These are phyloP conservation scores for Eptesicus fuscus DNA, from an alignment of 2,113 vertebrate genomes.

Conservation along the genomic window DNA sequence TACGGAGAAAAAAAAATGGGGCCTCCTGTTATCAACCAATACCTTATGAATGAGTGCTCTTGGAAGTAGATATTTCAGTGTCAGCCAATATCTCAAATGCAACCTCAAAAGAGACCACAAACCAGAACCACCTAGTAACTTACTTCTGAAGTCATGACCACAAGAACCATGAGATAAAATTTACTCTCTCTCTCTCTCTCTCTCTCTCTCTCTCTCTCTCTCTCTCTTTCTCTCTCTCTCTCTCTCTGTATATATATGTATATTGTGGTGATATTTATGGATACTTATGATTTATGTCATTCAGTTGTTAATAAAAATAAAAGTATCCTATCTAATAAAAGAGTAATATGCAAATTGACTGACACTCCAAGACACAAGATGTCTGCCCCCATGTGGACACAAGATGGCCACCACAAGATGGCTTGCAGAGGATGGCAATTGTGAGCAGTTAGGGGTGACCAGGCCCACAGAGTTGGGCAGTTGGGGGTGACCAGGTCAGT, in stretches of 20 bases:
- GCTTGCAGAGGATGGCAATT: too few relatives aligned
- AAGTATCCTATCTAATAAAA: neutral
- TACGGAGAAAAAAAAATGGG: neutral
- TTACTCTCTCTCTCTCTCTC: neutral
- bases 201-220: neutral
- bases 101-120: neutral
- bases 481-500: too few relatives aligned
- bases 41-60: neutral
- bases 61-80: neutral
- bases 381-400: too few relatives aligned
- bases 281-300: neutral
- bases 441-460: too few relatives aligned
- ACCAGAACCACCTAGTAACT: neutral
- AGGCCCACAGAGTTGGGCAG: too few relatives aligned
- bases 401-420: too few relatives aligned
- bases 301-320: neutral
- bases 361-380: too few relatives aligned
- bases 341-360: too few relatives aligned
- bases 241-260: neutral
- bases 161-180: neutral
- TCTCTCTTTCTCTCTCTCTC: too few relatives aligned
- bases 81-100: neutral
- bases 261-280: too few relatives aligned
- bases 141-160: neutral
- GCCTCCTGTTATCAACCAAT: neutral